A percentile compares a stretch with the other conserved stretches of the same genome.
phyloP scores from a whole-genome alignment of 1,140 invertebrate species.

The Magallana angulata region DNA sequence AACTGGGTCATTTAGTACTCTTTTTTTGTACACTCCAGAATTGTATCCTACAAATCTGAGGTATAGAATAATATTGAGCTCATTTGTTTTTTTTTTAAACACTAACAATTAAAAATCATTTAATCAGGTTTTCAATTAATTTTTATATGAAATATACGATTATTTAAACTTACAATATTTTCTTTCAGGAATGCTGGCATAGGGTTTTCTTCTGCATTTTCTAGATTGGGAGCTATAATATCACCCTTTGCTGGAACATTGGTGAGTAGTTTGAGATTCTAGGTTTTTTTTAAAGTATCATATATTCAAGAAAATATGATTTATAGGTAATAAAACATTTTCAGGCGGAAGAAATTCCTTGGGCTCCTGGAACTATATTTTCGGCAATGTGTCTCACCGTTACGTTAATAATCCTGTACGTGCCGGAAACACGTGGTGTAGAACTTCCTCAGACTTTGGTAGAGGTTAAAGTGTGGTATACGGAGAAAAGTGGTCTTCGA shows the following conservation, averaged over 20 bases:
- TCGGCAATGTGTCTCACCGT: slow-evolving; percentile 55
- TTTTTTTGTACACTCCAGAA: slow-evolving; percentile 64
- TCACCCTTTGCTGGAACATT: slow-evolving; percentile 54
- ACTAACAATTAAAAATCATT: neutral
- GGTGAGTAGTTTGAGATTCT: slow-evolving; percentile 29
- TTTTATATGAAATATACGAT: neutral
- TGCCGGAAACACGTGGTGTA: slow-evolving; percentile 59
- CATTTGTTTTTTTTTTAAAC: neutral
- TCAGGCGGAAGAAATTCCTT: slow-evolving; percentile 52
- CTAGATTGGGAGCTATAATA: slow-evolving; percentile 59
- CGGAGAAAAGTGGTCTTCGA: slow-evolving; percentile 21
- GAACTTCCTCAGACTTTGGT: slow-evolving; percentile 58
- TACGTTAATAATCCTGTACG: slow-evolving; percentile 25
- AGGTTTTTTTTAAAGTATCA: too few species aligned
- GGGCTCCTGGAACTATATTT: slow-evolving; percentile 61
- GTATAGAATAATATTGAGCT: neutral
- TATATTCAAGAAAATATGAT: too few species aligned
- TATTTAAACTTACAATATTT: neutral
- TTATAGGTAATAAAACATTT: neutral
- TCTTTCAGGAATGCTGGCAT: slow-evolving; percentile 56
- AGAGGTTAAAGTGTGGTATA: slow-evolving; percentile 58
- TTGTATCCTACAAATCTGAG: slow-evolving; percentile 63
- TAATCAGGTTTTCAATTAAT: neutral
- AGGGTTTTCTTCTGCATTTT: slow-evolving; percentile 52
- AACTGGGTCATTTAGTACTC: slow-evolving; percentile 55